Evolutionary conservation across 1,140 invertebrate species (phyloP).

Genomic region (Diorhabda elongata): DNA sequence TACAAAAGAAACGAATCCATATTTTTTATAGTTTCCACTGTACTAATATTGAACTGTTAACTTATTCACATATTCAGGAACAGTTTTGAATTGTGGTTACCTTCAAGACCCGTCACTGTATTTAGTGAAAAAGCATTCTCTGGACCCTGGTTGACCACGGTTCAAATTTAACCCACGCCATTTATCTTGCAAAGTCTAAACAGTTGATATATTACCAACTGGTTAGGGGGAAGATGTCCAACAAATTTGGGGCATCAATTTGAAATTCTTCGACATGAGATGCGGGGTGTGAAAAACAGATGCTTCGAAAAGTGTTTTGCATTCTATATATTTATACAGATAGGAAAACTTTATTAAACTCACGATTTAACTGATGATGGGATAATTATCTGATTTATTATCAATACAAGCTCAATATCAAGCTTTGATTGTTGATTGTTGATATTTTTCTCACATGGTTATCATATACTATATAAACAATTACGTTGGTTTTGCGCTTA

Average conservation of each 20-base stretch:
- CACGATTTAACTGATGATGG: too few species aligned
- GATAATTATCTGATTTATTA: too few species aligned
- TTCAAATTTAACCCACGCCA: constrained; percentile 11
- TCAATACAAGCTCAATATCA: too few species aligned
- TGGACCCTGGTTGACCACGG: constrained; percentile 11
- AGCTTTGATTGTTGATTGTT: too few species aligned
- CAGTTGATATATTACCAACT: constrained; percentile 10
- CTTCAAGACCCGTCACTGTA: not conserved
- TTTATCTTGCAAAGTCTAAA: constrained; percentile 9
- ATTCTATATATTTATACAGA: not conserved
- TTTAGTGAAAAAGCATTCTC: not conserved
- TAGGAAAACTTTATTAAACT: too few species aligned
- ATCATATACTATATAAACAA: too few species aligned
- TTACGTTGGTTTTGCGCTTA: too few species aligned
- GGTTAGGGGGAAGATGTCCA: not conserved
- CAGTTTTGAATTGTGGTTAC: not conserved
- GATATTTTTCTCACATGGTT: too few species aligned
- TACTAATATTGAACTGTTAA: too few species aligned
- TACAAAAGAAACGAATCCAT: too few species aligned
- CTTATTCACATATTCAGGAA: too few species aligned
- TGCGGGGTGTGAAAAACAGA: not conserved
- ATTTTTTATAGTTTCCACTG: too few species aligned
- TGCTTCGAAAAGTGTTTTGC: not conserved
- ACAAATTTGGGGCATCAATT: constrained; percentile 10
- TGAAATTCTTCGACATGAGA: constrained; percentile 5